Conservation (phyloP, 2,888 invertebrate species). For the Xanthorhoe designata region DNA sequence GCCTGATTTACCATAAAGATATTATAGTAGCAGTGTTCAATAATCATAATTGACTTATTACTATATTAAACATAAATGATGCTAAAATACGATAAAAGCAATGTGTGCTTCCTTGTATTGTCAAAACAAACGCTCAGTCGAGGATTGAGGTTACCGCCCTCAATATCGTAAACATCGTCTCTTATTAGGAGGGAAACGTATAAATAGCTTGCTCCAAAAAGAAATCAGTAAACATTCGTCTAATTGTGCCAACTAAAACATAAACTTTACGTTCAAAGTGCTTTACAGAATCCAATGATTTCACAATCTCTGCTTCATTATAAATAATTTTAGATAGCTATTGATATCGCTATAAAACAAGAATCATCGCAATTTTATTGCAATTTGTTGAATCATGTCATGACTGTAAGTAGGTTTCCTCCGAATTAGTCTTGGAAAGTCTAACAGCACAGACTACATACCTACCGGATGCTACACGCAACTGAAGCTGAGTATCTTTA, state of each 20-base stretch:
- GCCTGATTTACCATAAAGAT: no score
- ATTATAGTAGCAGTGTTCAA: neutral
- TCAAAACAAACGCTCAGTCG: slow-evolving; percentile 37
- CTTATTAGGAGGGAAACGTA: slow-evolving; percentile 55
- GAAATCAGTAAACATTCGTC: slow-evolving; percentile 33
- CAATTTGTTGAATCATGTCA: slow-evolving; percentile 46
- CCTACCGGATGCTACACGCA: slow-evolving; percentile 31
- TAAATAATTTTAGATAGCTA: slow-evolving; percentile 32
- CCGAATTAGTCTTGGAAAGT: slow-evolving; percentile 49
- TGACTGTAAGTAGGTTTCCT: slow-evolving; percentile 41
- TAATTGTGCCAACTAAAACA: slow-evolving; percentile 47
- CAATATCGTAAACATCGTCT: slow-evolving; percentile 58
- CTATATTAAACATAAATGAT: slow-evolving; percentile 11
- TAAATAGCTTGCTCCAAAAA: slow-evolving; percentile 49
- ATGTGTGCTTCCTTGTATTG: slow-evolving; percentile 13
- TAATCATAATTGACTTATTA: neutral
- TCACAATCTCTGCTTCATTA: slow-evolving; percentile 24
- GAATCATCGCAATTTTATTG: slow-evolving; percentile 53
- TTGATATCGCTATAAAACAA: slow-evolving; percentile 47
- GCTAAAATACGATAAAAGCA: slow-evolving; percentile 18
- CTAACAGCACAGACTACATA: slow-evolving; percentile 41
- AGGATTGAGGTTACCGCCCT: slow-evolving; percentile 60
- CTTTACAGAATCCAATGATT: slow-evolving; percentile 25
- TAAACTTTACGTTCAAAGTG: slow-evolving; percentile 29
- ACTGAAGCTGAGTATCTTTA: slow-evolving; percentile 12